Percentiles rank a stretch among this genome's conserved stretches.
Conservation (phyloP, 92 coral and sea anemone species). For the Anthopleura xanthogrammica region DNA sequence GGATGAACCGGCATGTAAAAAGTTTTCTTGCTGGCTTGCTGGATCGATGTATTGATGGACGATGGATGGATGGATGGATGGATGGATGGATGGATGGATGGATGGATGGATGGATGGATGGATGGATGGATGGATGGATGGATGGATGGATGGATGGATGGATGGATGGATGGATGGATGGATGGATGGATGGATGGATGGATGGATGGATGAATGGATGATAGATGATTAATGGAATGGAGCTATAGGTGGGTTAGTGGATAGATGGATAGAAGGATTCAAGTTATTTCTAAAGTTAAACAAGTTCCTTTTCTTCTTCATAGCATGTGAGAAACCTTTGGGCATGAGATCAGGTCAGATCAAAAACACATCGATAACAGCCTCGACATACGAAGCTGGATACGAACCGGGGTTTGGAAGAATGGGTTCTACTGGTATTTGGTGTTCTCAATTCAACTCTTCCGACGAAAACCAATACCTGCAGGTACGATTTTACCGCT, state of each 20-base stretch:
- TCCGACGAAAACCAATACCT: background rate
- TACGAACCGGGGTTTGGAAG: constrained; percentile 46
- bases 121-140: too few relatives aligned
- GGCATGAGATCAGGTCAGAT: constrained; percentile 46
- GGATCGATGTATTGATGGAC: too few relatives aligned
- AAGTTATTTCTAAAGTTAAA: background rate
- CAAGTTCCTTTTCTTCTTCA: background rate
- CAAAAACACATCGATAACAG: constrained; percentile 28
- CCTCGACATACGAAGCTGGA: constrained; percentile 36
- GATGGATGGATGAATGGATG: too few relatives aligned
- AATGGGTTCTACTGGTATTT: constrained; percentile 22
- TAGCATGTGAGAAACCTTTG: constrained; percentile 48
- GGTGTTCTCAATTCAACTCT: constrained; percentile 24
- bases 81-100: too few relatives aligned
- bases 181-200: too few relatives aligned
- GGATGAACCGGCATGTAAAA: too few relatives aligned
- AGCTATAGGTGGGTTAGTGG: background rate
- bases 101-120: too few relatives aligned
- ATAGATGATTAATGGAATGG: too few relatives aligned
- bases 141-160: too few relatives aligned
- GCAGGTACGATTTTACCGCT: constrained; percentile 6
- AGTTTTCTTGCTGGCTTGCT: too few relatives aligned
- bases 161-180: too few relatives aligned
- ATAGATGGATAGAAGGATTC: background rate
- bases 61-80: too few relatives aligned